Evolutionary conservation across 2,113 vertebrate genomes (phyloP).

Genomic region (Spea multiplicata): DNA sequence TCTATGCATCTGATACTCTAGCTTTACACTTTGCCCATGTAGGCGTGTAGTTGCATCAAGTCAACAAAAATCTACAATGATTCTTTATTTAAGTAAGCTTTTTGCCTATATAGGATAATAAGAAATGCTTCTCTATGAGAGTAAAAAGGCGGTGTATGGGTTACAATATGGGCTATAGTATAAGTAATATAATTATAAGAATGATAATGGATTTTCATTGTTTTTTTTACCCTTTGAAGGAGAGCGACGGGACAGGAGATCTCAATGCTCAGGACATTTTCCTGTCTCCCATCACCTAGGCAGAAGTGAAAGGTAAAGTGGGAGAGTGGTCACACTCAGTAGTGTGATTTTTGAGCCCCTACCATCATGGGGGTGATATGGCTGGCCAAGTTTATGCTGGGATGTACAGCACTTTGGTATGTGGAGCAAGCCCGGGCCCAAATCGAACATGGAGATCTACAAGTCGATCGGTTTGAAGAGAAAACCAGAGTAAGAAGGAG

Average conservation of each 20-base stretch:
- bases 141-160: no score
- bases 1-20: no score
- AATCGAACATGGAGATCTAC: conserved; percentile 64
- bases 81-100: no score
- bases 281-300: conserved; percentile 37
- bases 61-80: no score
- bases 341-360: not conserved
- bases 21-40: no score
- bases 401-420: conserved; percentile 68
- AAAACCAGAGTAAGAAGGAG: conserved; percentile 75
- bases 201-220: no score
- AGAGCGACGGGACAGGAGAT: conserved; percentile 40
- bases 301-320: conserved; percentile 42
- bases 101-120: no score
- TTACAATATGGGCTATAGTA: no score
- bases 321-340: conserved; percentile 20
- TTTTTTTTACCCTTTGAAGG: conserved; percentile 34
- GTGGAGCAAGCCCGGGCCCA: conserved; percentile 59
- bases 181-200: no score
- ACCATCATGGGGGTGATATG: conserved; percentile 67
- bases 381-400: conserved; percentile 77
- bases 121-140: no score
- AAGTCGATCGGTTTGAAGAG: conserved; percentile 70
- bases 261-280: conserved; percentile 22
- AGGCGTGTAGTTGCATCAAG: no score